A percentile compares a stretch with the other conserved stretches of the same genome.
Conservation (phyloP, 2,797 vertebrate genomes). For the Pseudochirops cupreus region DNA sequence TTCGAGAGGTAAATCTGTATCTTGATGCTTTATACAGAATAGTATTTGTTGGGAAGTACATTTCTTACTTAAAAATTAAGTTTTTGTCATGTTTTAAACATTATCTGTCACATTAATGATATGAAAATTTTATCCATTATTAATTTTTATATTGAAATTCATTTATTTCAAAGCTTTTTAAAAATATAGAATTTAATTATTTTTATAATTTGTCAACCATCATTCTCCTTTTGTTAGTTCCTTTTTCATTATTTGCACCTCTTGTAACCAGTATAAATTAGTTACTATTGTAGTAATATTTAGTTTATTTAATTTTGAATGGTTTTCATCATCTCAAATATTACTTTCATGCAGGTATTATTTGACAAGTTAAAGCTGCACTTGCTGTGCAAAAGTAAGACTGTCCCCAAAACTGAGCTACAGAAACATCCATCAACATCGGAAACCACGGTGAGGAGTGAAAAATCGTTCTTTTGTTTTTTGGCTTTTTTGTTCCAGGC, state of each 20-base stretch:
- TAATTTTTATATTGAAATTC: not conserved
- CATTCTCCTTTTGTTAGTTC: not conserved
- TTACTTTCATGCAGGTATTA: slow-evolving; percentile 88
- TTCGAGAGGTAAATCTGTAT: slow-evolving; percentile 87
- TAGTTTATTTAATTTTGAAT: not conserved
- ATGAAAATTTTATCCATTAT: not conserved
- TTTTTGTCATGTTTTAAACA: slow-evolving; percentile 9
- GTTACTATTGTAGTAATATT: not conserved
- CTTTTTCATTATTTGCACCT: not conserved
- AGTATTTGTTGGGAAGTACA: not conserved
- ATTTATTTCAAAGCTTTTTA: not conserved
- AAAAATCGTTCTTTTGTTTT: not conserved
- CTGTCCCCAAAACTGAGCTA: slow-evolving; percentile 88
- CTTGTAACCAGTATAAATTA: not conserved
- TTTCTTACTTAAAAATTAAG: slow-evolving; percentile 30
- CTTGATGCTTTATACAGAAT: not conserved
- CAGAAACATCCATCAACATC: slow-evolving; percentile 92
- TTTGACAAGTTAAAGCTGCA: slow-evolving; percentile 94
- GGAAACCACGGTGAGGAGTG: slow-evolving; percentile 89
- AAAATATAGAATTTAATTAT: not conserved
- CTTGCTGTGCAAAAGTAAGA: slow-evolving; percentile 86
- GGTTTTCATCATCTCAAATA: not conserved
- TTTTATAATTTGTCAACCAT: fast-evolving
- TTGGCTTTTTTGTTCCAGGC: not conserved
- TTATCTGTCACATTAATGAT: not conserved